phyloP scores from a whole-genome alignment of 2,888 invertebrate species.

The Leucania comma region DNA sequence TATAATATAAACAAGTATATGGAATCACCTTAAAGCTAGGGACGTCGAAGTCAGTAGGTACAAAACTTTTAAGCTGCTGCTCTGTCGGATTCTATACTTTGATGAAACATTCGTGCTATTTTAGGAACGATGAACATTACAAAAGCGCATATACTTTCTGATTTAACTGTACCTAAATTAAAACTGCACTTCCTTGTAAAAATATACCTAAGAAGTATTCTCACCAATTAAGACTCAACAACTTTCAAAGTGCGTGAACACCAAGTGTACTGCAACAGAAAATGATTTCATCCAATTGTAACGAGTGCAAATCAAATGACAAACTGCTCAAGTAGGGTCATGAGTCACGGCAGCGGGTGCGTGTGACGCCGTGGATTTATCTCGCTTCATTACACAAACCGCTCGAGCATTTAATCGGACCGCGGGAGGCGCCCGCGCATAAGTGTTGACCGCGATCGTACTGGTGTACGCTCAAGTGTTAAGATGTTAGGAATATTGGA shows the following conservation, averaged over 20 bases:
- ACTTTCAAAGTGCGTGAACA: constrained; percentile 10
- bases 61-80: not conserved
- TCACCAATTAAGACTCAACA: not conserved
- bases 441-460: constrained; percentile 74
- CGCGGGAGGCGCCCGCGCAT: constrained; percentile 77
- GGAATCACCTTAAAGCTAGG: no score
- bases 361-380: constrained; percentile 85
- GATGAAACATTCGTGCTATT: not conserved
- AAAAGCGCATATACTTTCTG: not conserved
- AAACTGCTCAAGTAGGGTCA: constrained; percentile 70
- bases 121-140: not conserved
- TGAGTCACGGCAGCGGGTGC: constrained; percentile 77
- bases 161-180: not conserved
- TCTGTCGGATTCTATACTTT: not conserved
- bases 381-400: constrained; percentile 85
- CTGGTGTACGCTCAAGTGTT: constrained; percentile 62
- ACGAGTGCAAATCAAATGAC: constrained; percentile 66
- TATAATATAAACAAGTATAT: no score
- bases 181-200: no score
- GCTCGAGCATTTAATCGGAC: constrained; percentile 80
- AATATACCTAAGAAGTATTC: not conserved
- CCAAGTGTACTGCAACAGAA: constrained; percentile 20
- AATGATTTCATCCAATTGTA: constrained; percentile 69
- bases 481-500: constrained; percentile 2
- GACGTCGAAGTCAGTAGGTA: not conserved